Percentiles rank a stretch among this genome's conserved stretches.
phyloP scores from a whole-genome alignment of 2,797 vertebrate genomes.

The Anomalospiza imberbis region DNA sequence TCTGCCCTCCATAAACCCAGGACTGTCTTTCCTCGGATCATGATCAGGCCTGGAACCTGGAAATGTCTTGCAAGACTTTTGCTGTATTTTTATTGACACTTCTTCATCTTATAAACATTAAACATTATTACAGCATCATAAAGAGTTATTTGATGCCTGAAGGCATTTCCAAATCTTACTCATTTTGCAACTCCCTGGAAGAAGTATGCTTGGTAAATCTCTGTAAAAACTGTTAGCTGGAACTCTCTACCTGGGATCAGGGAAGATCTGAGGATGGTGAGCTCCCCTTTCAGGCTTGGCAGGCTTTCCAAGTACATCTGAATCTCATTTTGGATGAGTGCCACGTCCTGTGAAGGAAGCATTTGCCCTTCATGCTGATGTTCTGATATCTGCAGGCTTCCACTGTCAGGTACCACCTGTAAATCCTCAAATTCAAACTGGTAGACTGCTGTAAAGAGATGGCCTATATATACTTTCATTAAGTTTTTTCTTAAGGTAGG shows the following conservation, averaged over 20 bases:
- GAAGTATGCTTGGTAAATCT: background rate
- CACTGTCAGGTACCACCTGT: background rate
- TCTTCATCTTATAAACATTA: background rate
- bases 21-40: background rate
- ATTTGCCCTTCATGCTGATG: background rate
- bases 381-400: background rate
- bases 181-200: background rate
- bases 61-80: background rate
- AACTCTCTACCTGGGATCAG: conserved; percentile 84
- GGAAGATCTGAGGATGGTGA: conserved; percentile 79
- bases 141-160: background rate
- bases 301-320: conserved; percentile 77
- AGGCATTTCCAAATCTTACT: background rate
- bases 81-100: background rate
- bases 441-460: conserved; percentile 86
- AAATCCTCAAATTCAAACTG: conserved; percentile 76
- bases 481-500: conserved; percentile 64
- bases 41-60: background rate
- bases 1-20: background rate
- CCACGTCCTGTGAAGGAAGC: background rate
- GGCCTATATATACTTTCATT: conserved; percentile 75
- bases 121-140: background rate
- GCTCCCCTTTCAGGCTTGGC: conserved; percentile 76
- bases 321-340: conserved; percentile 71
- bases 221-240: background rate